phyloP scores from a whole-genome alignment of 2,113 vertebrate species.

The Phasianus colchicus region DNA sequence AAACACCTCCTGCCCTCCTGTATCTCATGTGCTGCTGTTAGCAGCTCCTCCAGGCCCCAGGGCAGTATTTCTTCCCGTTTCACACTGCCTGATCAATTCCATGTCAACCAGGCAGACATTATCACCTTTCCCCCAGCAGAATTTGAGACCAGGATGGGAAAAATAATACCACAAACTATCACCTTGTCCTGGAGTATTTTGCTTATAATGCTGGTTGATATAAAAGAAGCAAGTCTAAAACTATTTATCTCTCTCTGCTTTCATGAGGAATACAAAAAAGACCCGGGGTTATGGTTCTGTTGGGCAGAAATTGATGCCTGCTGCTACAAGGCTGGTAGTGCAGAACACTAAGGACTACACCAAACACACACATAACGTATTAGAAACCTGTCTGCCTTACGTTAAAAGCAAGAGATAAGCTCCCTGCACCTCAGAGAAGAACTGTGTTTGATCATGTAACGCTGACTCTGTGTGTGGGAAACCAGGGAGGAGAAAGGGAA shows the following conservation, averaged over 20 bases:
- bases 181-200: background rate
- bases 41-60: background rate
- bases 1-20: background rate
- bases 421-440: background rate
- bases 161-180: background rate
- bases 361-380: background rate
- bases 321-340: background rate
- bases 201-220: background rate
- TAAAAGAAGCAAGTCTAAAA: background rate
- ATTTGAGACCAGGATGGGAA: background rate
- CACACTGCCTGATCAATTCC: background rate
- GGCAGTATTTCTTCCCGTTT: background rate
- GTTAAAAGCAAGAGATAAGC: background rate
- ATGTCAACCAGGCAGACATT: background rate
- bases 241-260: background rate
- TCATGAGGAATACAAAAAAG: background rate
- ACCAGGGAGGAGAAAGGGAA: background rate
- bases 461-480: background rate
- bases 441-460: rapidly evolving
- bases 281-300: background rate
- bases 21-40: background rate
- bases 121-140: background rate
- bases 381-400: background rate
- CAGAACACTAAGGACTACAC: background rate
- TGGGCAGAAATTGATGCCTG: background rate